These are phyloP conservation scores for Amphipoea oculea DNA, from an alignment of 2,888 invertebrate species.

Conservation along the genomic window DNA sequence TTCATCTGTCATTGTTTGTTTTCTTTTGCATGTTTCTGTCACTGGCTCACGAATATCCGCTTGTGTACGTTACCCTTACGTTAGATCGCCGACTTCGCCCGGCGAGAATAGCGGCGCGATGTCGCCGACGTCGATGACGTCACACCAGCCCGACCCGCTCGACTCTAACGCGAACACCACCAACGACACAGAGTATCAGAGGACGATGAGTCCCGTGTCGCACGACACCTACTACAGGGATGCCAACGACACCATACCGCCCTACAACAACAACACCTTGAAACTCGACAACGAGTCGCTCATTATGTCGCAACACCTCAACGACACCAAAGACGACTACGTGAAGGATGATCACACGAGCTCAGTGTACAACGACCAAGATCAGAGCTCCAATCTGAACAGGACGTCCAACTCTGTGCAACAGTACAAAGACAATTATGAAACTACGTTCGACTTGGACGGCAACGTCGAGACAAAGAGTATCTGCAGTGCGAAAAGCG, in stretches of 20 bases:
- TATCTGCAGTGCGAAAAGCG: conserved; percentile 95
- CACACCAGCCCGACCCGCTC: conserved; percentile 77
- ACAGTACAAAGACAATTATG: conserved; percentile 93
- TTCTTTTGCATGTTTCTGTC: conserved; percentile 89
- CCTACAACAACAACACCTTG: conserved; percentile 88
- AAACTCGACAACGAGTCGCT: conserved; percentile 88
- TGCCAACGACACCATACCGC: conserved; percentile 74
- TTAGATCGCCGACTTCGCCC: conserved; percentile 88
- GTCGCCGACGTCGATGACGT: conserved; percentile 84
- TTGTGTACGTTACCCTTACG: conserved; percentile 85
- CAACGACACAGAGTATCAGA: conserved; percentile 80
- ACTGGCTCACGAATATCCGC: conserved; percentile 89
- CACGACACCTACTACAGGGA: conserved; percentile 92
- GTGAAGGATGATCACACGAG: conserved; percentile 81
- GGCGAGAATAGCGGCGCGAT: conserved; percentile 86
- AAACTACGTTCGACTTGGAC: conserved; percentile 97
- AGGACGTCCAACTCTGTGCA: conserved; percentile 78
- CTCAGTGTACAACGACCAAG: conserved; percentile 83
- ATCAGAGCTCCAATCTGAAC: conserved; percentile 76
- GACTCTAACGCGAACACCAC: conserved; percentile 81
- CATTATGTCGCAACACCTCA: conserved; percentile 84
- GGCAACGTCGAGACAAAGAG: conserved; percentile 98
- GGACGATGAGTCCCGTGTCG: conserved; percentile 84
- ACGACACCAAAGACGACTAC: conserved; percentile 85
- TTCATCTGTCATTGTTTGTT: conserved; percentile 82